Conservation (phyloP, 2,797 vertebrate species). For the Tarsius wallacei region DNA sequence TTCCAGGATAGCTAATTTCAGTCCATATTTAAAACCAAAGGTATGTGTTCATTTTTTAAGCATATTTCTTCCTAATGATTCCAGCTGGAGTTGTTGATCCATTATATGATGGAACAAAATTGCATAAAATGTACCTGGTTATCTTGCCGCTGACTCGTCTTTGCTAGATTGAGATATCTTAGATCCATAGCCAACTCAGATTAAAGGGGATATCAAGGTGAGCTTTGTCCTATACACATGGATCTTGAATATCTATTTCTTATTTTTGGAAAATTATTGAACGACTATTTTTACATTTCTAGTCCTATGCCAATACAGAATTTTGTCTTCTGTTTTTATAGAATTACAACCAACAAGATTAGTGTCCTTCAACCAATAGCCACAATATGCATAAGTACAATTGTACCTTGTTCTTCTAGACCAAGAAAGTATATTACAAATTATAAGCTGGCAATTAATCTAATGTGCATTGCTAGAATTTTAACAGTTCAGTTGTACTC, state of each 20-base stretch:
- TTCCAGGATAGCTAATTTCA: neutral
- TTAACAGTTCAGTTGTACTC: neutral
- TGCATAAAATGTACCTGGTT: constrained; percentile 68
- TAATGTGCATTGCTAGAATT: neutral
- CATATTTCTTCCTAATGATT: constrained; percentile 74
- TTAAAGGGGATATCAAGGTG: neutral
- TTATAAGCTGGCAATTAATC: neutral
- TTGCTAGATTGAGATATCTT: neutral
- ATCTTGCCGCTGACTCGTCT: neutral
- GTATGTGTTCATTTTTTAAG: constrained; percentile 75
- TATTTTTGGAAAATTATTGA: neutral
- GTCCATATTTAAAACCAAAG: constrained; percentile 46
- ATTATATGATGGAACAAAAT: constrained; percentile 69
- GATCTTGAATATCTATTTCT: neutral
- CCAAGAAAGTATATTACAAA: neutral
- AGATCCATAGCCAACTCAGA: neutral
- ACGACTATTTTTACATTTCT: neutral
- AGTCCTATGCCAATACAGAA: neutral
- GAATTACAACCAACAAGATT: neutral
- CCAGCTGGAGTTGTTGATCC: constrained; percentile 63
- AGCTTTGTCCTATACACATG: neutral
- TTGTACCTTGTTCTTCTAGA: neutral
- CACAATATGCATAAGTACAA: neutral
- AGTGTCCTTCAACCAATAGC: neutral
- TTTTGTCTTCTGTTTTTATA: neutral